phyloP scores from a whole-genome alignment of 1,140 invertebrate genomes.

The Trypoxylus dichotomus region DNA sequence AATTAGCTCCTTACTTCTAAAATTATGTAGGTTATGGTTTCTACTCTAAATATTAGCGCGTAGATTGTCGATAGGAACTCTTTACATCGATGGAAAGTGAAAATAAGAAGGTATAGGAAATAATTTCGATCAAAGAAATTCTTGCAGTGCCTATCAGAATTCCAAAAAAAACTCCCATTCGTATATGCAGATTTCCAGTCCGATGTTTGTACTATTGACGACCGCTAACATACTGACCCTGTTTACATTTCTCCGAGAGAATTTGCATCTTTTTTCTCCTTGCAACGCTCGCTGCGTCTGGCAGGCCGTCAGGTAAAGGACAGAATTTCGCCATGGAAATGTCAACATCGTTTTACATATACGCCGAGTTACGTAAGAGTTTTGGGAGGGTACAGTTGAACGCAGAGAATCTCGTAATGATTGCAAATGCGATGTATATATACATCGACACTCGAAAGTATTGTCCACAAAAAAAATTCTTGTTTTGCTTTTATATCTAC shows the following conservation, averaged over 20 bases:
- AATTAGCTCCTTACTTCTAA: too few species aligned
- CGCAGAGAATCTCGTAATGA: neutral
- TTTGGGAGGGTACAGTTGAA: neutral
- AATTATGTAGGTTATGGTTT: too few species aligned
- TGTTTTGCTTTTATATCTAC: too few species aligned
- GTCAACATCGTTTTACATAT: conserved; percentile 3
- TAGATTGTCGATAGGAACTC: too few species aligned
- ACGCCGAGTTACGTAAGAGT: neutral
- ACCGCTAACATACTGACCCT: neutral
- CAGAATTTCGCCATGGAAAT: neutral
- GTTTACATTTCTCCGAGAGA: neutral
- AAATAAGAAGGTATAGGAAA: too few species aligned
- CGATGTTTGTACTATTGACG: neutral
- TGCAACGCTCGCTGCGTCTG: neutral
- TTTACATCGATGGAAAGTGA: too few species aligned
- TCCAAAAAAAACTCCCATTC: too few species aligned
- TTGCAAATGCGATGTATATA: neutral
- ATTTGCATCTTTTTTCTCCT: neutral
- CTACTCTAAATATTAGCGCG: too few species aligned
- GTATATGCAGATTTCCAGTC: neutral
- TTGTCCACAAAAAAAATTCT: neutral
- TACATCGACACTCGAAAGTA: neutral
- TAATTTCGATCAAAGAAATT: too few species aligned
- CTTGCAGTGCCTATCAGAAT: too few species aligned
- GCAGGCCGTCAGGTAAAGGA: neutral